These are phyloP conservation scores for Amphilophus citrinellus DNA, from an alignment of 2,113 vertebrate genomes.

Conservation along the genomic window DNA sequence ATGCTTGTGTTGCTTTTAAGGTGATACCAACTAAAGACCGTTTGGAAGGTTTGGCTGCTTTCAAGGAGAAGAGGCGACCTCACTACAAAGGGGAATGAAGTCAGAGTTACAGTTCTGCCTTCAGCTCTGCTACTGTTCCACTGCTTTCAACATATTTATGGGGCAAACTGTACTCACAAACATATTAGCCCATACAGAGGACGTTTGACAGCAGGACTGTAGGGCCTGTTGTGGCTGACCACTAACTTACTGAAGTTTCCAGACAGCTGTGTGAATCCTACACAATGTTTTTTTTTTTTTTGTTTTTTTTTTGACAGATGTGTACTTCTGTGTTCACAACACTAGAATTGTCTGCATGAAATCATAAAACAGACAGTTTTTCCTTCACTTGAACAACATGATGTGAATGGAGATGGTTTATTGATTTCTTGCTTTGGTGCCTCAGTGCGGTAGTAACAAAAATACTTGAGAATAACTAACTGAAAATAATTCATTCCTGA, in stretches of 20 bases:
- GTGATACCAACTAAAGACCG: constrained; percentile 97
- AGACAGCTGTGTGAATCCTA: not conserved
- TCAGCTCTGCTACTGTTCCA: constrained; percentile 34
- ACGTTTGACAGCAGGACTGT: not conserved
- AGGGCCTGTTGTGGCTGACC: not conserved
- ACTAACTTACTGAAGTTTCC: not conserved
- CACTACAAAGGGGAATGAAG: constrained; percentile 92
- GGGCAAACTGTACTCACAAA: constrained; percentile 7
- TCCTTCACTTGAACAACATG: not conserved
- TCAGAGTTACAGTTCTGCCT: constrained; percentile 18
- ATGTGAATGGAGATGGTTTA: not conserved
- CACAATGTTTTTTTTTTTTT: no score
- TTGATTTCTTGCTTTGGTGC: not conserved
- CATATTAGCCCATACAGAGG: constrained; percentile 17
- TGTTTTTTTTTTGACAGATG: not conserved
- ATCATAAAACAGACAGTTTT: not conserved
- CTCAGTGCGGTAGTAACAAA: not conserved
- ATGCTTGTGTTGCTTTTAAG: constrained; percentile 76
- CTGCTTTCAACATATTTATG: constrained; percentile 55
- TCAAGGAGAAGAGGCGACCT: constrained; percentile 95
- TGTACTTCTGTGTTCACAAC: not conserved
- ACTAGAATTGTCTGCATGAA: constrained; percentile 34
- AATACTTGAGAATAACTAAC: not conserved
- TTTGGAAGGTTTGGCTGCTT: constrained; percentile 94
- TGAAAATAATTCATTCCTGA: not conserved